Conservation (phyloP, 2,797 vertebrate genomes). For the Falco cherrug region DNA sequence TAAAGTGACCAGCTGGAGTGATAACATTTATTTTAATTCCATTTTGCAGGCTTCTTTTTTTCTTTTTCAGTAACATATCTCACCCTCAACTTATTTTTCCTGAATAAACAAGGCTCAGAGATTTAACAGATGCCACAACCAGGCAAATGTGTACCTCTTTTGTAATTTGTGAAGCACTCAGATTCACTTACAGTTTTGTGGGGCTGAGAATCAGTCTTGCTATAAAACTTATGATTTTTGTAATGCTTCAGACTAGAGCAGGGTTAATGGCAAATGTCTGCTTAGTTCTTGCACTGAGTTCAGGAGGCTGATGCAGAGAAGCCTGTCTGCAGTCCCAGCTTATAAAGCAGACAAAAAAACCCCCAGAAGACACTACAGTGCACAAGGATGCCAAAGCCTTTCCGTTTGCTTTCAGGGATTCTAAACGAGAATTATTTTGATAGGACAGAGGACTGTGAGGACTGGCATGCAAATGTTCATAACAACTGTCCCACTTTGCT, state of each 20-base stretch:
- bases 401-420: constrained; percentile 40
- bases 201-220: not conserved
- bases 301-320: not conserved
- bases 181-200: not conserved
- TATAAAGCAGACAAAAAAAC: not conserved
- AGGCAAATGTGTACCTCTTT: not conserved
- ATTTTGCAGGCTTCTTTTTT: not conserved
- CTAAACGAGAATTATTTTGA: constrained; percentile 57
- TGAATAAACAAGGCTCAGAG: not conserved
- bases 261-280: not conserved
- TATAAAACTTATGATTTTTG: not conserved
- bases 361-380: not conserved
- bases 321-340: constrained; percentile 22
- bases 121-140: not conserved
- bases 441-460: constrained; percentile 46
- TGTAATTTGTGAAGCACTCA: not conserved
- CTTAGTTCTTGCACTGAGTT: not conserved
- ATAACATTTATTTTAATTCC: not conserved
- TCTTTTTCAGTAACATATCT: not conserved
- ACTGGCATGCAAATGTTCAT: constrained; percentile 68
- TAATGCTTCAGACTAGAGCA: not conserved
- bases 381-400: constrained; percentile 44
- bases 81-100: not conserved
- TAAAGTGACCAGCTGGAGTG: not conserved
- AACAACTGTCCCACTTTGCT: constrained; percentile 59